A percentile compares a stretch with the other conserved stretches of the same genome.
phyloP scores from a whole-genome alignment of 1,140 invertebrate genomes.

The Gonioctena quinquepunctata region DNA sequence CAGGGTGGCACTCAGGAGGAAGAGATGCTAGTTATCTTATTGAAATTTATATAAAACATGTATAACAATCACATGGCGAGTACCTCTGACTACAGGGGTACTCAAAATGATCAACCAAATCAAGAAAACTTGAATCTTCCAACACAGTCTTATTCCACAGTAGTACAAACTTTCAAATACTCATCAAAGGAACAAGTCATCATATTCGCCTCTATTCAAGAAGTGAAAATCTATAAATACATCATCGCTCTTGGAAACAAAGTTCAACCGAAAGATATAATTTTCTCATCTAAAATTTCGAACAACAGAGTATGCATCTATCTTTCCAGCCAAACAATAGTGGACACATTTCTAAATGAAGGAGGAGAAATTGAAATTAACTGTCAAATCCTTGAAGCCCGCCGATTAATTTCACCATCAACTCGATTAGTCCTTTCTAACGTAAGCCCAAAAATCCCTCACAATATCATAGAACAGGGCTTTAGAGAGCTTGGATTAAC shows the following conservation, averaged over 20 bases:
- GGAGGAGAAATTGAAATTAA: constrained; percentile 2
- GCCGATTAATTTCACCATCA: background rate
- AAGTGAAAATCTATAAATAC: constrained; percentile 16
- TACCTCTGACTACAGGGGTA: constrained; percentile 1
- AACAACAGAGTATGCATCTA: constrained; percentile 16
- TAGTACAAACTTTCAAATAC: too few relatives aligned
- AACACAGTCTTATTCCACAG: background rate
- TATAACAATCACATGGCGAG: background rate
- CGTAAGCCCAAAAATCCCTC: constrained; percentile 5
- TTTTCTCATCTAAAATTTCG: constrained; percentile 21
- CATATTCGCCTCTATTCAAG: constrained; percentile 8
- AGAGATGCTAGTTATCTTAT: background rate
- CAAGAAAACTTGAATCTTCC: background rate
- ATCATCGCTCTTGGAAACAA: constrained; percentile 14
- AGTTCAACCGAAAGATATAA: constrained; percentile 19
- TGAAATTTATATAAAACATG: background rate
- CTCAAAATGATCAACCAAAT: background rate
- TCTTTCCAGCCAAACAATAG: background rate
- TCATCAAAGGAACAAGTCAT: constrained; percentile 10
- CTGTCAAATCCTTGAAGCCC: background rate
- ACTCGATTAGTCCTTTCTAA: background rate
- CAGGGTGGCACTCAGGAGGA: background rate
- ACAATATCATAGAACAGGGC: background rate
- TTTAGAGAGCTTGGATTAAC: background rate
- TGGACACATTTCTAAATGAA: constrained; percentile 4